phyloP scores from a whole-genome alignment of 1,140 invertebrate species.

The Ganaspis sp. region DNA sequence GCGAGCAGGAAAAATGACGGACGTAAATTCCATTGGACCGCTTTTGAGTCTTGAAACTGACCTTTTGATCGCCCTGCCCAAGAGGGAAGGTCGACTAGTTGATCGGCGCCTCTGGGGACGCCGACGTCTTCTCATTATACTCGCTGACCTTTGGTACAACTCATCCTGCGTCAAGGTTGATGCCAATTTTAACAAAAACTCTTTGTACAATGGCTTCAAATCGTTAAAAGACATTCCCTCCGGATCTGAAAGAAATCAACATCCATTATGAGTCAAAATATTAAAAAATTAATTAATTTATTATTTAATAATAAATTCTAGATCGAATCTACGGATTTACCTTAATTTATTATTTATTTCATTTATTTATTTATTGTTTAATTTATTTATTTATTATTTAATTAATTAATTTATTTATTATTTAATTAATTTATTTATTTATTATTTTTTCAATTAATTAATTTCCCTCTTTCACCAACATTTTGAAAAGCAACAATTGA shows the following conservation, averaged over 20 bases:
- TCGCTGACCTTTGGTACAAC: slow-evolving; percentile 90
- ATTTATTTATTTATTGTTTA: too few species aligned
- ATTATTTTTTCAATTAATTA: too few species aligned
- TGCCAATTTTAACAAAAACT: slow-evolving; percentile 90
- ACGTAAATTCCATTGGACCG: slow-evolving; percentile 76
- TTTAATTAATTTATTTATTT: too few species aligned
- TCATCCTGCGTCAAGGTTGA: slow-evolving; percentile 93
- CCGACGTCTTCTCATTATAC: slow-evolving; percentile 88
- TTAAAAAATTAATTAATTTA: background rate
- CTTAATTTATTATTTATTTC: too few species aligned
- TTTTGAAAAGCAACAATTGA: too few species aligned
- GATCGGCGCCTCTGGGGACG: slow-evolving; percentile 70
- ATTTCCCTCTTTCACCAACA: too few species aligned
- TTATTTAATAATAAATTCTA: background rate
- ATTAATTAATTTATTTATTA: too few species aligned
- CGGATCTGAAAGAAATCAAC: slow-evolving; percentile 77
- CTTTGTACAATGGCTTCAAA: slow-evolving; percentile 92
- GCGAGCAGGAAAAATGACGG: slow-evolving; percentile 74
- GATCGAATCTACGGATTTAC: too few species aligned
- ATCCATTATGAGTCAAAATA: background rate
- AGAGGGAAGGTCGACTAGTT: slow-evolving; percentile 65
- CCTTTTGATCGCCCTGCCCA: slow-evolving; percentile 71
- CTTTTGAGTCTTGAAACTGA: slow-evolving; percentile 74
- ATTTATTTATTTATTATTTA: too few species aligned
- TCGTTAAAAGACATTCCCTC: slow-evolving; percentile 96